Percentiles rank a stretch among this genome's conserved stretches.
These are phyloP conservation scores for Lymantria dispar DNA, from an alignment of 2,888 invertebrate genomes.

Conservation along the genomic window DNA sequence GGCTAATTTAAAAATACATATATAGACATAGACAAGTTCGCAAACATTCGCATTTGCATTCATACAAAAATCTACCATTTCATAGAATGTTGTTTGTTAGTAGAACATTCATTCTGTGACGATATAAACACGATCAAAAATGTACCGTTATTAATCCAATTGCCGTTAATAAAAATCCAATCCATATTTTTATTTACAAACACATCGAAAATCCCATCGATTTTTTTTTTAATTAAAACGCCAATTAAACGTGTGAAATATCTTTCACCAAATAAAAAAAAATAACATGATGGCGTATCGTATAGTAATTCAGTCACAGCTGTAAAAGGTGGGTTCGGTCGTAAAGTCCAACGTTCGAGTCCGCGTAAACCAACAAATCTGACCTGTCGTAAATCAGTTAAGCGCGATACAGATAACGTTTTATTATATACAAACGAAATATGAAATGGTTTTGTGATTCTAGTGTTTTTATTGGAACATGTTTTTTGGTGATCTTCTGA, in stretches of 20 bases:
- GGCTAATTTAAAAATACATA: no score
- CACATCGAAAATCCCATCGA: conserved; percentile 2
- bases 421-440: conserved; percentile 65
- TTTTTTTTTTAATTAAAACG: conserved; percentile 22
- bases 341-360: conserved; percentile 58
- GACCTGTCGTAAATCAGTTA: conserved; percentile 81
- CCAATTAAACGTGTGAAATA: conserved; percentile 47
- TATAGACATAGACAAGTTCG: no score
- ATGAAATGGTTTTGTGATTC: conserved; percentile 32
- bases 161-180: no score
- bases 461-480: conserved; percentile 6
- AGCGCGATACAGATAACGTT: conserved; percentile 77
- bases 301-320: conserved; percentile 36
- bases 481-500: conserved; percentile 3
- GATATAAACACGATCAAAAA: no score
- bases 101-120: no score
- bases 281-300: conserved; percentile 20
- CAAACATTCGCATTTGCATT: no score
- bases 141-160: no score
- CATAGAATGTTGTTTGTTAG: no score
- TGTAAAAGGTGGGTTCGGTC: conserved; percentile 61
- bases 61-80: no score
- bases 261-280: conserved; percentile 37
- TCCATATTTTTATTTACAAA: no score
- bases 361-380: conserved; percentile 74